phyloP scores from a whole-genome alignment of 2,888 invertebrate species.

The Rotaria macrura region DNA sequence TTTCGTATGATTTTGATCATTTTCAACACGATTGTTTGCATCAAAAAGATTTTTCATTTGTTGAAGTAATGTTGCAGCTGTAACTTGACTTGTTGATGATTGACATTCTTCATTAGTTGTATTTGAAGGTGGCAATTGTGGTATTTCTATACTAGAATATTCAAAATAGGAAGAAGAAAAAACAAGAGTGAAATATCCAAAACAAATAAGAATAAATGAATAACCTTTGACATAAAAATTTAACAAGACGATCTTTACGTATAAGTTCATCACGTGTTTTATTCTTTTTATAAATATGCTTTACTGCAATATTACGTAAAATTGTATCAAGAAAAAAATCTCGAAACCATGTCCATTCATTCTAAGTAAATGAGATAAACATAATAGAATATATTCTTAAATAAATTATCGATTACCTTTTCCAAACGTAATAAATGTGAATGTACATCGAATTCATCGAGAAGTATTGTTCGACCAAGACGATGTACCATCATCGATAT shows the following conservation, averaged over 20 bases:
- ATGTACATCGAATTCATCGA: slow-evolving; percentile 22
- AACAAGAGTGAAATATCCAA: neutral
- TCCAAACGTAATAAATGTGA: slow-evolving; percentile 19
- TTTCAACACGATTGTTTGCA: neutral
- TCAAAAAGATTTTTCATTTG: neutral
- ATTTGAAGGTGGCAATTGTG: neutral
- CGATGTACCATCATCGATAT: neutral
- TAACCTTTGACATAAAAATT: slow-evolving; percentile 13
- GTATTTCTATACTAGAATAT: neutral
- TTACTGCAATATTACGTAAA: neutral
- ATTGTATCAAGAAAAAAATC: slow-evolving; percentile 9
- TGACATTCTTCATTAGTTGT: neutral
- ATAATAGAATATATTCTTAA: too few relatives aligned
- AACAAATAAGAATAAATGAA: too few relatives aligned
- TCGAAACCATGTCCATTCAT: slow-evolving; percentile 21
- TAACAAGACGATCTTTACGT: slow-evolving; percentile 11
- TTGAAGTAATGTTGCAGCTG: neutral
- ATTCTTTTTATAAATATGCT: slow-evolving; percentile 15
- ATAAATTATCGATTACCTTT: too few relatives aligned
- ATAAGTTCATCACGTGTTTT: slow-evolving; percentile 13
- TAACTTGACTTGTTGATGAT: neutral
- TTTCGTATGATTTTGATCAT: neutral
- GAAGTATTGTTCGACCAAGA: neutral
- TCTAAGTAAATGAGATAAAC: neutral
- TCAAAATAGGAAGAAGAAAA: neutral